Base-by-base conservation (phyloP, 2,797 vertebrate genomes). In the Typhlichthys subterraneus region DNA sequence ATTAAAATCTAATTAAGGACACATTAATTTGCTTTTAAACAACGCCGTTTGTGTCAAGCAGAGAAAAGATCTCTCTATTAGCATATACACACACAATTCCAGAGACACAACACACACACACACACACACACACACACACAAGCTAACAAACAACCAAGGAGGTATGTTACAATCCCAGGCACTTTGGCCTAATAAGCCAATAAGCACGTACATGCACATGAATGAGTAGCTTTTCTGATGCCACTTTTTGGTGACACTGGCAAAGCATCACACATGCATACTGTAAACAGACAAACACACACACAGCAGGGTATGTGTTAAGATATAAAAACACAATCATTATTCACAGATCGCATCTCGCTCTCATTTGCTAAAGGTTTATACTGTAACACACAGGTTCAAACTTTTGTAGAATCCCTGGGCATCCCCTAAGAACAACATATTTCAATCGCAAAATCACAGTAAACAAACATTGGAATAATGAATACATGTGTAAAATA, bases 1-100 rank as follows among this genome's bases (percentile, higher is more conserved):
- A 82, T 87, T 83, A 82, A 84, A 77, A 76, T 67, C 79, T 55
- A 84, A 85, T 87, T 83, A 87, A 80, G 85, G 80, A 8, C 69
- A 79, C 72, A 75, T 82, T 82, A 74, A 61, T 68, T 59, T 48
- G 64, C 67, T 68, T 82, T 83, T 65, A 76, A 74, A 81, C 60
- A 3, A 61, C 13, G 33, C 48, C 62, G 70, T 75, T 70, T 68
- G 74, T 73, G 69, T 64, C 72, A 60, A 33, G 61, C 62, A 12
- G 42, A 72, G 68, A 58, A 61, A 46, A 60, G 52, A 74, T 71
- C 72, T 84, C 33, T 52, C 78, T 65, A 77, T 87, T 82, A 72
- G 78, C 68, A 1, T 2, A n/a, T 3, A n/a, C 13, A 42, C 53
- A 55, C 53, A 55, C 11, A 14, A 12, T 8, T 6, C 13, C 53